phyloP scores from a whole-genome alignment of 2,113 vertebrate species.

The human region GRCh38 chr1:24711501-24712000 shows the following conservation, averaged over 20 bases:
- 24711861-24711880: no score
- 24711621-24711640: not conserved
- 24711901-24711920: no score
- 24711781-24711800: not conserved
- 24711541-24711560: not conserved
- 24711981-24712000: not conserved
- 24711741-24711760: not conserved
- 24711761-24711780: not conserved
- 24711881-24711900: no score
- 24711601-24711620: not conserved
- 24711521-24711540: not conserved
- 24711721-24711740: not conserved
- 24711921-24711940: no score
- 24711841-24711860: not conserved
- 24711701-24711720: not conserved
- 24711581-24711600: not conserved
- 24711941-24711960: no score
- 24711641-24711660: not conserved
- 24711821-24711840: not conserved
- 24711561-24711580: not conserved
- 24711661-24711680: not conserved
- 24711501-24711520: not conserved
- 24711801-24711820: not conserved
- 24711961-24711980: not conserved
- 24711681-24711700: not conserved